Percentiles rank a stretch among this genome's conserved stretches.
phyloP scores from a whole-genome alignment of 2,113 vertebrate species.

The Callorhinus ursinus region DNA sequence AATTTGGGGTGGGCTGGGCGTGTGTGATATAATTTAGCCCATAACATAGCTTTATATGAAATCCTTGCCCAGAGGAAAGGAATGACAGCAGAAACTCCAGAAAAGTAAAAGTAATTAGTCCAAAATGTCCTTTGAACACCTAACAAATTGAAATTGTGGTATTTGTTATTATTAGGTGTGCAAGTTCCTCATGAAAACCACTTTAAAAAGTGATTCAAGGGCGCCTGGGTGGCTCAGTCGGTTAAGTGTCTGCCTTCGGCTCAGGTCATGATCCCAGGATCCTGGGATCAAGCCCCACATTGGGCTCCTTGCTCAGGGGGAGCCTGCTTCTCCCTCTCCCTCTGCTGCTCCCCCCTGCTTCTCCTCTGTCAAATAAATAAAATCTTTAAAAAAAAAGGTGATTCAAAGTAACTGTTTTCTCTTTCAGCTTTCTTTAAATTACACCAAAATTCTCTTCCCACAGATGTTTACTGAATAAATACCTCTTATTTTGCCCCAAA shows the following conservation, averaged over 20 bases:
- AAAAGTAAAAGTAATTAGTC: constrained; percentile 22
- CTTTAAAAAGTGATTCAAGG: not conserved
- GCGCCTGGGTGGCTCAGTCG: not conserved
- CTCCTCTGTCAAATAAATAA: too few species aligned
- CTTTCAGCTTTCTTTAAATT: constrained; percentile 48
- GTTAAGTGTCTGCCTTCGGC: not conserved
- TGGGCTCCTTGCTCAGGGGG: too few species aligned
- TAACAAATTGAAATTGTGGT: constrained; percentile 6
- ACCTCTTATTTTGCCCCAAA: constrained; percentile 12
- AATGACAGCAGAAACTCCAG: constrained; percentile 23
- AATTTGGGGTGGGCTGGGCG: not conserved
- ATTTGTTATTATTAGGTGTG: constrained; percentile 31
- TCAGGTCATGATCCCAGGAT: not conserved
- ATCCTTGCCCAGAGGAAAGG: constrained; percentile 23
- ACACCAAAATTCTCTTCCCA: constrained; percentile 38
- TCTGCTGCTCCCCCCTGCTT: too few species aligned
- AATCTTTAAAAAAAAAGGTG: not conserved
- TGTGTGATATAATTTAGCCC: not conserved
- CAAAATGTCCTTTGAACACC: constrained; percentile 12
- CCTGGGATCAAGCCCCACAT: not conserved
- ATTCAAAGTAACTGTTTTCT: constrained; percentile 43
- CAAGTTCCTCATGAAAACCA: not conserved
- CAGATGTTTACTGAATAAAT: constrained; percentile 47
- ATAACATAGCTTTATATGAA: constrained; percentile 29
- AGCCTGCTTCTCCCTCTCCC: too few species aligned